Evolutionary conservation across 2,113 vertebrate species (phyloP).

Genomic region (Pungitius pungitius): DNA sequence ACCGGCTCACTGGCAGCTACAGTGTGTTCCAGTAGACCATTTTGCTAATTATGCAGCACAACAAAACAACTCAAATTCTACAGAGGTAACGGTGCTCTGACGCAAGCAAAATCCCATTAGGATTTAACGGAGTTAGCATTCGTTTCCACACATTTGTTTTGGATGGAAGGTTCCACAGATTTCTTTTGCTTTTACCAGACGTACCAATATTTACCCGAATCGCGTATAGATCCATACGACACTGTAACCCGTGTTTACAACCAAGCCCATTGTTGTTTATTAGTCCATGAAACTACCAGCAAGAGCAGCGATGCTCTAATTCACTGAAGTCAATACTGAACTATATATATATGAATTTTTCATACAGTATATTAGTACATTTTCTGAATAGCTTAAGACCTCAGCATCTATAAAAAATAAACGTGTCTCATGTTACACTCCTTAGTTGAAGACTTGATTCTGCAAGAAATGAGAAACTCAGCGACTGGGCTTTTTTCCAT

Average conservation of each 20-base stretch:
- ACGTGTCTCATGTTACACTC: not conserved
- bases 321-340: constrained; percentile 13
- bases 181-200: not conserved
- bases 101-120: constrained; percentile 28
- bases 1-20: not conserved
- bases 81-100: constrained; percentile 5
- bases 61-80: not conserved
- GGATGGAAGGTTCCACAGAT: constrained; percentile 4
- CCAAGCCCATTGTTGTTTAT: too few species aligned
- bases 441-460: constrained; percentile 18
- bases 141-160: not conserved
- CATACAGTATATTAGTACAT: not conserved
- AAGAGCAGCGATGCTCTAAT: constrained; percentile 4
- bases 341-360: constrained; percentile 4
- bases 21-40: not conserved
- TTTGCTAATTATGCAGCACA: constrained; percentile 7
- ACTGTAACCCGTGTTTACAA: constrained; percentile 3
- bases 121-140: constrained; percentile 1
- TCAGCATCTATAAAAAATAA: constrained; percentile 11
- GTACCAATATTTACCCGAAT: not conserved
- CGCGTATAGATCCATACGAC: not conserved
- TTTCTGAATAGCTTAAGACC: constrained; percentile 17
- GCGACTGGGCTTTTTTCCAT: constrained; percentile 12
- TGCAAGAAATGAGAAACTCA: constrained; percentile 9
- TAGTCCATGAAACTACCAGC: too few species aligned